Conservation (phyloP, 2,888 invertebrate genomes). For the Eupithecia subumbrata region DNA sequence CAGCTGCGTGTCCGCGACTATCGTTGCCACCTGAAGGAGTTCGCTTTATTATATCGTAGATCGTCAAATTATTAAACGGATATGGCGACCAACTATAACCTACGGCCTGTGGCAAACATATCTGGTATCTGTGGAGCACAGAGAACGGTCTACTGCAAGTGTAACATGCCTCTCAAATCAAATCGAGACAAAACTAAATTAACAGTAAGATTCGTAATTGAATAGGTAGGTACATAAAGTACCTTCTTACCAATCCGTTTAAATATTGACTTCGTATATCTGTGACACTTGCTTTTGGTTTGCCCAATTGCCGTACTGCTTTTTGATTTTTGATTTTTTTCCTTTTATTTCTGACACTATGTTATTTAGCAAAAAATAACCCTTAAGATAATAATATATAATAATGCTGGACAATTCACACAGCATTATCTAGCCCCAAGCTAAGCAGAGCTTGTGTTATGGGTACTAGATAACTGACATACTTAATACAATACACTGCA, state of each 20-base stretch:
- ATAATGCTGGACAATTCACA: no score
- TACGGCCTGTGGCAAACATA: neutral
- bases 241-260: no score
- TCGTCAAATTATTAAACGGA: neutral
- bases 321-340: no score
- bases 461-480: no score
- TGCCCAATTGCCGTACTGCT: no score
- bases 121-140: neutral
- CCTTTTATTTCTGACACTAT: no score
- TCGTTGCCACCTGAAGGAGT: constrained; percentile 89
- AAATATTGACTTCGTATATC: neutral
- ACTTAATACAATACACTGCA: no score
- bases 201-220: neutral
- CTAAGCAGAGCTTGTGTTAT: no score
- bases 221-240: neutral
- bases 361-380: no score
- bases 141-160: neutral
- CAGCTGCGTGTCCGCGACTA: constrained; percentile 94
- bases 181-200: neutral
- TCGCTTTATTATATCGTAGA: neutral
- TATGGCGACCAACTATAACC: neutral
- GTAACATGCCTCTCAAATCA: neutral
- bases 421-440: no score
- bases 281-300: neutral
- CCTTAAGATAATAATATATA: no score